These are phyloP conservation scores for Crocidura indochinensis DNA, from an alignment of 2,797 vertebrate genomes.

Conservation along the genomic window DNA sequence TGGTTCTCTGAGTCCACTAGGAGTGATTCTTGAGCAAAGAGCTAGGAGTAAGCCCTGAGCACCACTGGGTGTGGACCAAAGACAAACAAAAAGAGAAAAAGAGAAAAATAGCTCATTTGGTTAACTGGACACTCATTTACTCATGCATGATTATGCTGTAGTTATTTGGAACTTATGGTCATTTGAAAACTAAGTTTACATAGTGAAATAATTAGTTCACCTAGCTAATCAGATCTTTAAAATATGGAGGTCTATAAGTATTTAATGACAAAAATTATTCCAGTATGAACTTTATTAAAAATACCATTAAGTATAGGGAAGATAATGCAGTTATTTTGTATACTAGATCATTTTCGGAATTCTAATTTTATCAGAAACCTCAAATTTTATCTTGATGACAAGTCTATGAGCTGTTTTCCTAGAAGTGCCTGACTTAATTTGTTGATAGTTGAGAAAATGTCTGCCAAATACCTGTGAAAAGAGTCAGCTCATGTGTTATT, in stretches of 20 bases:
- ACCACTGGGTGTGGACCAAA: too few species aligned
- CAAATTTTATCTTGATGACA: constrained; percentile 61
- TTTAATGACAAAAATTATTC: not conserved
- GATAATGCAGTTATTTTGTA: not conserved
- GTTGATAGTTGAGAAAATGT: constrained; percentile 51
- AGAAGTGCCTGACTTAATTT: constrained; percentile 37
- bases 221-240: not conserved
- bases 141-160: not conserved
- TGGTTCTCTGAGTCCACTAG: too few species aligned
- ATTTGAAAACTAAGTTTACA: too few species aligned
- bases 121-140: not conserved
- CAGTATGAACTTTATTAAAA: constrained; percentile 3
- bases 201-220: not conserved
- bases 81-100: too few species aligned
- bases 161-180: constrained; percentile 3
- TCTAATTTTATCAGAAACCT: constrained; percentile 34
- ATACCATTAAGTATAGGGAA: constrained; percentile 1
- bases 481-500: constrained; percentile 13
- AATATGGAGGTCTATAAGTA: constrained; percentile 41
- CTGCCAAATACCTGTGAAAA: constrained; percentile 15
- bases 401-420: constrained; percentile 30
- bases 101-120: not conserved
- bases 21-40: not conserved
- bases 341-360: not conserved
- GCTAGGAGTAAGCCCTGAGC: too few species aligned